These are phyloP conservation scores for Brotogeris chrysoptera DNA, from an alignment of 2,797 vertebrate species.

Conservation along the genomic window DNA sequence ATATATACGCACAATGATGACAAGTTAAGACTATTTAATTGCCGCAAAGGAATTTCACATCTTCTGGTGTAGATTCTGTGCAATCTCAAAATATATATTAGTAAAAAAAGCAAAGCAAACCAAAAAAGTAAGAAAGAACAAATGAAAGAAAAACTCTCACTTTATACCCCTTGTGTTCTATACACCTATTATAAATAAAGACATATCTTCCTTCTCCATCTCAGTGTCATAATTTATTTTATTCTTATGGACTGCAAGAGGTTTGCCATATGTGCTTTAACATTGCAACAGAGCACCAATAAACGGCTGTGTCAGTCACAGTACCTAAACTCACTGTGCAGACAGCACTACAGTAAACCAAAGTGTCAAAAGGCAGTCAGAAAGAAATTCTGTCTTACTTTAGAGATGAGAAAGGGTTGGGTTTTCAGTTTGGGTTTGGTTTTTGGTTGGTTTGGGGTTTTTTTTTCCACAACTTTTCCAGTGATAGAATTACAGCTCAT, in stretches of 20 bases:
- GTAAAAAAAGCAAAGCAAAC: slow-evolving; percentile 67
- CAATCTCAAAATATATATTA: slow-evolving; percentile 92
- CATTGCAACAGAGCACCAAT: slow-evolving; percentile 78
- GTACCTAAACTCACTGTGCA: slow-evolving; percentile 53
- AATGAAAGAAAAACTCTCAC: slow-evolving; percentile 71
- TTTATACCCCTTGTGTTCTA: slow-evolving; percentile 88
- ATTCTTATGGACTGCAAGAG: slow-evolving; percentile 72
- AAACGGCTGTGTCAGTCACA: slow-evolving; percentile 57
- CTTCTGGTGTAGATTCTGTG: slow-evolving; percentile 91
- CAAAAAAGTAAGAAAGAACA: slow-evolving; percentile 57
- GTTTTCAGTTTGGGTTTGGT: not conserved
- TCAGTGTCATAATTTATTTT: slow-evolving; percentile 76
- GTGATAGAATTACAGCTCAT: slow-evolving; percentile 66
- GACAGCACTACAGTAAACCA: slow-evolving; percentile 63
- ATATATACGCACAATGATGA: slow-evolving; percentile 37
- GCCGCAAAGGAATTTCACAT: slow-evolving; percentile 77
- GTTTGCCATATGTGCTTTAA: slow-evolving; percentile 83
- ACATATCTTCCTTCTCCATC: slow-evolving; percentile 77
- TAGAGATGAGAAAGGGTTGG: slow-evolving; percentile 28
- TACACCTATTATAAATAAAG: slow-evolving; percentile 92
- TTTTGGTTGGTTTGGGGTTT: not conserved
- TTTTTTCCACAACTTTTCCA: not conserved
- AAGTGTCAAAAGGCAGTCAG: slow-evolving; percentile 58
- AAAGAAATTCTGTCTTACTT: slow-evolving; percentile 50
- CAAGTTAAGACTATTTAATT: slow-evolving; percentile 72